Base-by-base conservation (phyloP, 2,888 invertebrate species). In the Saturnia pavonia region DNA sequence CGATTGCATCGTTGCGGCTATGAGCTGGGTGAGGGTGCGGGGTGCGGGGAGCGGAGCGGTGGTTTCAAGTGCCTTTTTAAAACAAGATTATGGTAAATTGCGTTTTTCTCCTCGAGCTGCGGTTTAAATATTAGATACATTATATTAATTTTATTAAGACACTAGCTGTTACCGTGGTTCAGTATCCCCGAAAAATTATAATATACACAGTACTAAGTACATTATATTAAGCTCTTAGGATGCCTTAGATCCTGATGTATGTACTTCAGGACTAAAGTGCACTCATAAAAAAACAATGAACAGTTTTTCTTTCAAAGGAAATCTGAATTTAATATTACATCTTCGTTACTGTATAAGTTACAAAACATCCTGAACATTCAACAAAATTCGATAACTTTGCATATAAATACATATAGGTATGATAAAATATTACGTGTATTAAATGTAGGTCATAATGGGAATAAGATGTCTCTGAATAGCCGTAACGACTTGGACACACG, bases 21-120 rank as follows among this genome's bases (percentile, higher is more conserved):
- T n/a, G n/a, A n/a, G n/a, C n/a, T n/a, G n/a, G n/a, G n/a, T n/a
- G n/a, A 27, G 54, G 57, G 27, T 27, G 57, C 25, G 77, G 54
- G 8, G 3, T 4, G 34, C 34, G 34, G 34, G 34, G 34, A 34
- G 34, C 34, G 34, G 34, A 6, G 79, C 75, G 78, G 82, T 80
- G 77, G 74, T 78, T 79, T 77, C 80, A 80, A 83, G 83, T 81
- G 80, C 83, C 82, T 82, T 84, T 86, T 86, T 82, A 83, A 86
- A 86, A 81, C 79, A 76, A 85, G 85, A 85, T 87, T 85, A 85
- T 78, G 77, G 78, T 81, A 79, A 79, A 71, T 67, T 79, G 83
- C 81, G 40, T 65, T 65, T 65, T 40, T 19, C 40, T 65, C n/a
- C 40, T 65, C n/a, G 65, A 19, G 19, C 65, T 40, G 57, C 57